Percentiles rank a stretch among this genome's conserved stretches.
phyloP scores from a whole-genome alignment of 2,888 invertebrate species.

The Diaphora mendica region DNA sequence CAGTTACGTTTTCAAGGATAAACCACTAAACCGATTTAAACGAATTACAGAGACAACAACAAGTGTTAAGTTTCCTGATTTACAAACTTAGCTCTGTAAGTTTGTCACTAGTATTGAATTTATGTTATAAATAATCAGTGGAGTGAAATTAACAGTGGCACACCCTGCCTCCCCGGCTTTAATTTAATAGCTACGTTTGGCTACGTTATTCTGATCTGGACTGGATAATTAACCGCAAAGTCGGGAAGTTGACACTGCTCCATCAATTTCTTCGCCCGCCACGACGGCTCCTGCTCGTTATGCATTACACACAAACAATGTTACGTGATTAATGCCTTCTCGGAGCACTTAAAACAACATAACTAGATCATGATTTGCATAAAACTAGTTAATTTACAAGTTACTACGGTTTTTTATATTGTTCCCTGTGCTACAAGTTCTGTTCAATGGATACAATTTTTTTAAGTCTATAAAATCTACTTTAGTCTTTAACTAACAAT shows the following conservation, averaged over 20 bases:
- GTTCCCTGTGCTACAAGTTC: conserved; percentile 17
- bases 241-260: conserved; percentile 76
- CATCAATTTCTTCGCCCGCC: conserved; percentile 77
- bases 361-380: conserved; percentile 81
- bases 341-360: conserved; percentile 71
- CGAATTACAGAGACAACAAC: too few relatives aligned
- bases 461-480: not conserved
- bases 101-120: conserved; percentile 25
- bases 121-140: conserved; percentile 31
- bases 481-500: not conserved
- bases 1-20: too few relatives aligned
- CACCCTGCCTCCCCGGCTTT: conserved; percentile 37
- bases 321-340: conserved; percentile 81
- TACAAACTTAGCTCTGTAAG: conserved; percentile 22
- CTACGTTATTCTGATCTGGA: conserved; percentile 38
- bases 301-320: conserved; percentile 80
- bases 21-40: too few relatives aligned
- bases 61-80: conserved; percentile 29
- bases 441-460: not conserved
- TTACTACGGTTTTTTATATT: conserved; percentile 52
- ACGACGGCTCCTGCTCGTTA: conserved; percentile 62
- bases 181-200: conserved; percentile 36
- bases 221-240: conserved; percentile 78
- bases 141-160: conserved; percentile 40
- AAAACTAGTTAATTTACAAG: conserved; percentile 81